Conservation (phyloP, 1,140 invertebrate genomes). For the Ptiloglossa arizonensis region DNA sequence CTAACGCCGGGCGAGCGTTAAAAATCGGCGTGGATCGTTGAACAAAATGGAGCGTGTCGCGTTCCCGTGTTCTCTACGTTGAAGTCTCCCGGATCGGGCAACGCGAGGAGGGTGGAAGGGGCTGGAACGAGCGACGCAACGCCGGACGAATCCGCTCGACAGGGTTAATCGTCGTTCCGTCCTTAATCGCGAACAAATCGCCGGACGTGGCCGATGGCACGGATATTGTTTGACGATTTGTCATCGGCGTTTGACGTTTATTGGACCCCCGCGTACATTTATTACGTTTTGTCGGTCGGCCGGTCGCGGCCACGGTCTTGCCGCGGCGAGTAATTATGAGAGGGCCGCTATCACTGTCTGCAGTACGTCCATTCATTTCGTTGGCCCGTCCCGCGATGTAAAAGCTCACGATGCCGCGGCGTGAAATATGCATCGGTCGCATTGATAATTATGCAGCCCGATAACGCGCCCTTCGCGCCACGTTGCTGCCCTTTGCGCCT, state of each 20-base stretch:
- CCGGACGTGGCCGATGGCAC: slow-evolving; percentile 38
- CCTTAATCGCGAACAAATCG: slow-evolving; percentile 56
- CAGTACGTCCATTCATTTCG: slow-evolving; percentile 56
- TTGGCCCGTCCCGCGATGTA: slow-evolving; percentile 30
- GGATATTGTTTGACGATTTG: slow-evolving; percentile 65
- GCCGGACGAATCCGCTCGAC: slow-evolving; percentile 12
- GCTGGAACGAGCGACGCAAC: background rate
- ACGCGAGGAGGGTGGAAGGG: background rate
- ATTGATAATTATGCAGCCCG: slow-evolving; percentile 66
- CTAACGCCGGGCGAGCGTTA: background rate
- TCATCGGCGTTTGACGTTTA: slow-evolving; percentile 61
- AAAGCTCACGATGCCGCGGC: slow-evolving; percentile 52
- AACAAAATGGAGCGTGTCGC: background rate
- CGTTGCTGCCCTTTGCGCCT: background rate
- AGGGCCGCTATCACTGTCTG: slow-evolving; percentile 49
- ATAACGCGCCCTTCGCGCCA: slow-evolving; percentile 39
- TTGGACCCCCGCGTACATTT: slow-evolving; percentile 60
- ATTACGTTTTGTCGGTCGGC: slow-evolving; percentile 49
- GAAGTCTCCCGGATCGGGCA: background rate
- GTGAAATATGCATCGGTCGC: slow-evolving; percentile 65
- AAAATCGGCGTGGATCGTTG: background rate
- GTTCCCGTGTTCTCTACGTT: background rate
- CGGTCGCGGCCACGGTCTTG: slow-evolving; percentile 37
- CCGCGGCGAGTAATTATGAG: slow-evolving; percentile 58
- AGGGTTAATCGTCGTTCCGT: slow-evolving; percentile 52